phyloP scores from a whole-genome alignment of 1,140 invertebrate species.

The Camponotus vicinus region DNA sequence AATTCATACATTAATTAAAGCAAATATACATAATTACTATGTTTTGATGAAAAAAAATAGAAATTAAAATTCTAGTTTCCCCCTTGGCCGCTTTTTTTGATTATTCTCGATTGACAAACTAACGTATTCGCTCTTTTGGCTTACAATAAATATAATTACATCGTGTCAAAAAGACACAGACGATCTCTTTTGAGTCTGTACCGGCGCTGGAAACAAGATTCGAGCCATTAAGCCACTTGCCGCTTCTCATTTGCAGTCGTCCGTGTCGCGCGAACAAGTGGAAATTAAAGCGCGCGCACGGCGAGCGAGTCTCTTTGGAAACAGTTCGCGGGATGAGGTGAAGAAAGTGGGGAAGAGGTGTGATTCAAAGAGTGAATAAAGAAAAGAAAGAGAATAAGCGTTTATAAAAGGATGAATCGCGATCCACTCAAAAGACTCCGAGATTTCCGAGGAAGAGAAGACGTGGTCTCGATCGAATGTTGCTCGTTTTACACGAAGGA shows the following conservation, averaged over 20 bases:
- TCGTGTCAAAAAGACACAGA: constrained; percentile 50
- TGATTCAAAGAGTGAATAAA: constrained; percentile 37
- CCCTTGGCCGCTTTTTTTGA: not conserved
- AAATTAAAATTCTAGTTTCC: constrained; percentile 4
- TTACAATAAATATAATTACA: constrained; percentile 63
- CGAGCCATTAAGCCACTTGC: constrained; percentile 59
- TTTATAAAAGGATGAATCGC: constrained; percentile 50
- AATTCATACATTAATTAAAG: constrained; percentile 30
- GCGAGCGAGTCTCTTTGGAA: constrained; percentile 19
- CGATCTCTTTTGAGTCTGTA: constrained; percentile 58
- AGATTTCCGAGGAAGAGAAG: not conserved
- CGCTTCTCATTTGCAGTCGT: constrained; percentile 46
- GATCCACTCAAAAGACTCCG: constrained; percentile 46
- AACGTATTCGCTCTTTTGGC: constrained; percentile 53
- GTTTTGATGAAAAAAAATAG: not conserved
- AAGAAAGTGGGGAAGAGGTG: not conserved
- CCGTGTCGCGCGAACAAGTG: constrained; percentile 60
- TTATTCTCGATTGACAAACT: constrained; percentile 43
- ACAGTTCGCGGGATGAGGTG: not conserved
- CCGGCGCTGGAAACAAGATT: constrained; percentile 66
- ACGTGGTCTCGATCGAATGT: constrained; percentile 24
- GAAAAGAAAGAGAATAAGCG: constrained; percentile 1
- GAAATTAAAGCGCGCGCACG: constrained; percentile 61
- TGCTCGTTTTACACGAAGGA: not conserved
- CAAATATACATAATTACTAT: no score